These are phyloP conservation scores for Leptodirus hochenwartii DNA, from an alignment of 2,888 invertebrate species.

Conservation along the genomic window DNA sequence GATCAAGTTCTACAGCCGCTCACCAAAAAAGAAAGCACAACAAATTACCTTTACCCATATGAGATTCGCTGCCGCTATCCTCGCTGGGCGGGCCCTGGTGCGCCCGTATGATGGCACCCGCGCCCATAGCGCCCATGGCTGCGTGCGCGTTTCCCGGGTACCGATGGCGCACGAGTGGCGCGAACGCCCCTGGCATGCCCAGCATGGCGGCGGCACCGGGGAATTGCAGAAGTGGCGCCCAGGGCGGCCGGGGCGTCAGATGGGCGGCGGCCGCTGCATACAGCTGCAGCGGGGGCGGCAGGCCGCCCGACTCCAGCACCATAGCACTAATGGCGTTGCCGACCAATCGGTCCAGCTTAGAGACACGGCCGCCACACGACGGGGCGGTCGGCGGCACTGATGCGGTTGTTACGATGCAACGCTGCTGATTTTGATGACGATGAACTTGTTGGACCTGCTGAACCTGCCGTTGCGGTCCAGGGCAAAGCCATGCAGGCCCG, in stretches of 20 bases:
- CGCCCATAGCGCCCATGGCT: not conserved
- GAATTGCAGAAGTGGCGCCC: conserved; percentile 29
- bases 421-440: too few species aligned
- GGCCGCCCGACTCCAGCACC: conserved; percentile 43
- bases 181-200: conserved; percentile 28
- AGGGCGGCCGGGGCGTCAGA: conserved; percentile 38
- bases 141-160: conserved; percentile 13
- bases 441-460: too few species aligned
- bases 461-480: too few species aligned
- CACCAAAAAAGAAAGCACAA: too few species aligned
- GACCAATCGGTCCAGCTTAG: too few species aligned
- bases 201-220: conserved; percentile 27
- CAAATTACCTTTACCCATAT: conserved; percentile 25
- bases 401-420: too few species aligned
- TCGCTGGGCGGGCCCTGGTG: conserved; percentile 26
- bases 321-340: too few species aligned
- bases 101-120: conserved; percentile 4
- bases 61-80: conserved; percentile 29
- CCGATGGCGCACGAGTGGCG: conserved; percentile 24
- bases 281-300: conserved; percentile 51
- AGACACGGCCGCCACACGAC: too few species aligned
- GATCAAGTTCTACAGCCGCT: too few species aligned
- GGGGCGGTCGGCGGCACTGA: too few species aligned
- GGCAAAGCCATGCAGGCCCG: too few species aligned
- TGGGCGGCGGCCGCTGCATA: conserved; percentile 53